Evolutionary conservation across 2,888 invertebrate species (phyloP), one percentile per base, ranked within the genome.

Genomic region (Rhagium mordax): DNA sequence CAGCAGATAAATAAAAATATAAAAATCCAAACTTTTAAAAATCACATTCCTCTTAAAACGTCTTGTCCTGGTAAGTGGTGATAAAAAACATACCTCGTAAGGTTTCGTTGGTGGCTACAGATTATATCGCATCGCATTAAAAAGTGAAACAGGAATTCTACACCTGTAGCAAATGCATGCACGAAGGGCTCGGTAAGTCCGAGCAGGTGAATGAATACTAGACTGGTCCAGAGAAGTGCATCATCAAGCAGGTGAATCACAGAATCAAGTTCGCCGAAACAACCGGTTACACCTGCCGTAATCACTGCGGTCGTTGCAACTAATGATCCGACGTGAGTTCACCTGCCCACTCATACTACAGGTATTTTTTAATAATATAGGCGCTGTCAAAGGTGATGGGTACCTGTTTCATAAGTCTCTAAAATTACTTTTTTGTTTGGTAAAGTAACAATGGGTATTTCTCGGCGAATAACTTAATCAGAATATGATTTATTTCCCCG

Each of bases 191-290:
- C 41, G 33, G 13, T 29, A 33, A 33, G 33, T 33, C 8, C 33
- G 33, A 33, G 6, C 33, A 41, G 8, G 33, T 27, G 20, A 20
- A 27, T 65, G 29, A 47, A 47, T 5, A 7, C 29, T 5, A 49
- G 49, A 65, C 51, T 65, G 65, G 65, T 65, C 65, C 65, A 65
- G 51, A 51, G 65, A 6, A 21, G 61, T 61, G 61, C 61, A 61
- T 47, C 61, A 51, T 65, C 65, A 49, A 15, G 29, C 65, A 65
- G 65, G 65, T 65, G 65, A 65, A 65, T 24, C 65, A 48, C 18
- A 20, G 33, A 33, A 64, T 51, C 16, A 49, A 61, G 21, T 61
- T 47, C 2, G 61, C 47, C 62, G 48, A 51, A 53, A 33, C n/a
- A 15, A 33, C 29, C 65, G 51, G 65, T 64, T 29, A 1, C 65